Conservation (phyloP, 37 sponge, comb jelly and placozoan species). For the Halichondria panicea region DNA sequence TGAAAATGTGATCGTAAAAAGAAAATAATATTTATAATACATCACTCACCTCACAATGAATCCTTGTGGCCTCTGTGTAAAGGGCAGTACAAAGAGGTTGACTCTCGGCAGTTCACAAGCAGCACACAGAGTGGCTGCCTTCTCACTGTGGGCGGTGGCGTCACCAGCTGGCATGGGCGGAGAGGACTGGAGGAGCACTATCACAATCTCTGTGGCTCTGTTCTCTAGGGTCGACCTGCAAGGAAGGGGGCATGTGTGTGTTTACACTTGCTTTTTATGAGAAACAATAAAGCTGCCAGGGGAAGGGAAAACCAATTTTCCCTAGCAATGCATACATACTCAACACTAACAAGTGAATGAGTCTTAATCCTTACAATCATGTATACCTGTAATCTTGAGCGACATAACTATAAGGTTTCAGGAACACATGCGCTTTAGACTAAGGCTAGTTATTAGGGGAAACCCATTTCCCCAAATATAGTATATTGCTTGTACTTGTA, state of each 20-base stretch:
- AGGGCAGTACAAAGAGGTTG: slow-evolving; percentile 74
- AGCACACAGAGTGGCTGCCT: slow-evolving; percentile 56
- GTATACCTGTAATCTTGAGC: too few species aligned
- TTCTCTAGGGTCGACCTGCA: slow-evolving; percentile 66
- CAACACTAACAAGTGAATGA: too few species aligned
- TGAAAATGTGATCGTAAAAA: neutral
- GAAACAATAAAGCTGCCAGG: too few species aligned
- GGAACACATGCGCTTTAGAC: neutral
- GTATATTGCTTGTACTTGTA: too few species aligned
- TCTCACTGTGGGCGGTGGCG: slow-evolving; percentile 40
- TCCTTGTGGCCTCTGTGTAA: slow-evolving; percentile 48
- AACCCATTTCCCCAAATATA: neutral
- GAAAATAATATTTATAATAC: neutral
- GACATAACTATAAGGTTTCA: too few species aligned
- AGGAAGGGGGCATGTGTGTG: too few species aligned
- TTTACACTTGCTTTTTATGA: too few species aligned
- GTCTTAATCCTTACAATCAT: too few species aligned
- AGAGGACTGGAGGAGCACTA: slow-evolving; percentile 74
- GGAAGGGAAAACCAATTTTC: too few species aligned
- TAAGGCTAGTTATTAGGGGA: neutral
- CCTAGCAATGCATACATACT: too few species aligned
- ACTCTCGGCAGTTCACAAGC: slow-evolving; percentile 63
- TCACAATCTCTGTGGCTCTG: slow-evolving; percentile 67
- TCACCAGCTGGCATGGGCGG: slow-evolving; percentile 41
- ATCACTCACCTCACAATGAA: slow-evolving; percentile 50